phyloP scores from a whole-genome alignment of 2,113 vertebrate species.

The human (Homo sapiens) region DNA sequence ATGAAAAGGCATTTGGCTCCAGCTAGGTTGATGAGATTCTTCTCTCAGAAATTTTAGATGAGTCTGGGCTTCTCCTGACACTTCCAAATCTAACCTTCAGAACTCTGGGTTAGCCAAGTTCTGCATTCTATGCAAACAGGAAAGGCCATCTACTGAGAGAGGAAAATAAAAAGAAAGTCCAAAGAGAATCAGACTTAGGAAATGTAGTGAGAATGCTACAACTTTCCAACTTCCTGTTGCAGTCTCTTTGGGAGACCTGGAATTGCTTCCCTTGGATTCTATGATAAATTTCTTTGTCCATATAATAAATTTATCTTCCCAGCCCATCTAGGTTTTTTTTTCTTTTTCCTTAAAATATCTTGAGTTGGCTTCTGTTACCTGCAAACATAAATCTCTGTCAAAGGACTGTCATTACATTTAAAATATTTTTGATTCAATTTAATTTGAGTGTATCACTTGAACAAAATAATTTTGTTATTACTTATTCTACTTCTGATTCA shows the following conservation, averaged over 20 bases:
- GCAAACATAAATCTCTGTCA: neutral
- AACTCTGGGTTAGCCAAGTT: neutral
- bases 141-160: neutral
- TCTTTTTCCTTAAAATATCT: neutral
- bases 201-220: accelerated
- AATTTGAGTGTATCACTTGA: neutral
- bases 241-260: neutral
- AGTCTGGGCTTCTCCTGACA: neutral
- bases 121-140: neutral
- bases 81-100: neutral
- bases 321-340: neutral
- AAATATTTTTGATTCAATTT: slow-evolving; percentile 6
- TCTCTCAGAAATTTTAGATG: neutral
- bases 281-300: neutral
- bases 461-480: neutral
- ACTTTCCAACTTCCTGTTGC: neutral
- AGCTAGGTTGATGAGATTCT: neutral
- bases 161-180: neutral
- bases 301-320: neutral
- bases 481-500: slow-evolving; percentile 3
- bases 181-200: neutral
- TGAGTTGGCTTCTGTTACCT: neutral
- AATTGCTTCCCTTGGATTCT: neutral
- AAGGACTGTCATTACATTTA: neutral
- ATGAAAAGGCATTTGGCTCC: neutral